These are phyloP conservation scores for Lepidocolaptes lacrymiger DNA, from an alignment of 2,797 vertebrate genomes.

Conservation along the genomic window DNA sequence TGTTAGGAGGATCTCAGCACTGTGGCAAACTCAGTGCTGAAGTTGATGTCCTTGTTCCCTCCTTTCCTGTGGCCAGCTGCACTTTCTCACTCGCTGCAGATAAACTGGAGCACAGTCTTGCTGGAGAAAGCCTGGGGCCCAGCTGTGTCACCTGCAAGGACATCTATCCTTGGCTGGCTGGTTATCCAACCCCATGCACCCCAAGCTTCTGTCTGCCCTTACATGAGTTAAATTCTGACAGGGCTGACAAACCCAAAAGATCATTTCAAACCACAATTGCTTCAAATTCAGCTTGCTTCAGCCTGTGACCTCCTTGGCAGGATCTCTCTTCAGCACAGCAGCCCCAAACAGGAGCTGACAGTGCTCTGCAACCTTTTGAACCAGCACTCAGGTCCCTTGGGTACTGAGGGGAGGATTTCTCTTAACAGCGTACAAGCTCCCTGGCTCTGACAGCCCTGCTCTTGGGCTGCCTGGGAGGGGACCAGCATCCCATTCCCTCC, in stretches of 20 bases:
- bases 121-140: neutral
- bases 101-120: neutral
- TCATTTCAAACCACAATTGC: neutral
- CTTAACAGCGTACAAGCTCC: neutral
- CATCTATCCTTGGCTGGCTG: neutral
- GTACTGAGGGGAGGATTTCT: neutral
- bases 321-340: neutral
- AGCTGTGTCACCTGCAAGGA: neutral
- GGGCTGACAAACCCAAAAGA: neutral
- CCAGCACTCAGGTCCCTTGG: neutral
- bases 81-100: neutral
- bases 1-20: neutral
- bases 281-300: constrained; percentile 2
- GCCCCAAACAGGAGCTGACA: constrained; percentile 56
- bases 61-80: neutral
- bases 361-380: constrained; percentile 41
- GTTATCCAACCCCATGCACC: neutral
- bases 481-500: neutral
- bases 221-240: accelerated
- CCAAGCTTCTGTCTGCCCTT: neutral
- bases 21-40: accelerated
- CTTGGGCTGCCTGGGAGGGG: constrained; percentile 25
- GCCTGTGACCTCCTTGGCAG: constrained; percentile 2
- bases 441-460: constrained; percentile 22
- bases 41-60: neutral